Evolutionary conservation across 2,113 vertebrate species (phyloP).

Genomic region (Plecotus auritus): DNA sequence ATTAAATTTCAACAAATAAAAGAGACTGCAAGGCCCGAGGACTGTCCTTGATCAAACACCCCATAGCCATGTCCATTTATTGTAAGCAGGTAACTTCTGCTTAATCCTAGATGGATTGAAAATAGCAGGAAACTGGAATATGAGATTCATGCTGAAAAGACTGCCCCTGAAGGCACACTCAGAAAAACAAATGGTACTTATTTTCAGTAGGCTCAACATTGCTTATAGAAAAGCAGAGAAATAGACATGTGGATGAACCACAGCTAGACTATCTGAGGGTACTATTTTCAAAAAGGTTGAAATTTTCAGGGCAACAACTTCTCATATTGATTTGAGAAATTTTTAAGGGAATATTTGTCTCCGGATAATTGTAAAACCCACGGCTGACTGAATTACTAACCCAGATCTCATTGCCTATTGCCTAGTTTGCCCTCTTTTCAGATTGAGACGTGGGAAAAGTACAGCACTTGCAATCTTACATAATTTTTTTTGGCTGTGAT

Average conservation of each 20-base stretch:
- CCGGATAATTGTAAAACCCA: not conserved
- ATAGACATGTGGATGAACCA: not conserved
- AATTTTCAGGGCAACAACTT: not conserved
- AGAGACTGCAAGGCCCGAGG: constrained; percentile 3
- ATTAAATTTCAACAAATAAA: constrained; percentile 48
- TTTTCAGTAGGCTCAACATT: not conserved
- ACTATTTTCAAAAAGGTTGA: not conserved
- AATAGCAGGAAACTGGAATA: constrained; percentile 34
- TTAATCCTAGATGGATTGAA: constrained; percentile 47
- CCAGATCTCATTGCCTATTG: not conserved
- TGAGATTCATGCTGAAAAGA: not conserved
- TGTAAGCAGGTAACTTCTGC: constrained; percentile 42
- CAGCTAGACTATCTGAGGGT: not conserved
- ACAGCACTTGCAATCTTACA: not conserved
- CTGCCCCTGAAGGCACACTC: not conserved
- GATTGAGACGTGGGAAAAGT: rapidly evolving
- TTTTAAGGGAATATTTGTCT: not conserved
- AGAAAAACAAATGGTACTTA: not conserved
- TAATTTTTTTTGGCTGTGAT: not conserved
- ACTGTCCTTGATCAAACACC: constrained; percentile 35
- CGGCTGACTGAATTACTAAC: not conserved
- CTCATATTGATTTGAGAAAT: not conserved
- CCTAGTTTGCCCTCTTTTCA: not conserved
- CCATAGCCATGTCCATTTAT: constrained; percentile 16
- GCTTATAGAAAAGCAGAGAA: not conserved